Conservation (phyloP, 2,113 vertebrate species). For the Neogobius melanostomus region DNA sequence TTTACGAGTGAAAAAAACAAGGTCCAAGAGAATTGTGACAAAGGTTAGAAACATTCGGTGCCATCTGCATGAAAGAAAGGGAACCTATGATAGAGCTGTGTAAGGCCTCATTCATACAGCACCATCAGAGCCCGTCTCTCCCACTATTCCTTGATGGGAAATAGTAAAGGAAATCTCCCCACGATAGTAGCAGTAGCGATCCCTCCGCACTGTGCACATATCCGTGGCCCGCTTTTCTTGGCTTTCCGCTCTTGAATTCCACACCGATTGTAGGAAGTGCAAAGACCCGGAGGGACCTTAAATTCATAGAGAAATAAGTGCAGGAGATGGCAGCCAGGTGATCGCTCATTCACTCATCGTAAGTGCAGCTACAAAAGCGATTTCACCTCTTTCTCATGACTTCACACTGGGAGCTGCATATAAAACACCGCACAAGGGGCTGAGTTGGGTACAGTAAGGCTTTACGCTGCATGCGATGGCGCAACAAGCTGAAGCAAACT, state of each 20-base stretch:
- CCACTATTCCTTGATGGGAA: slow-evolving; percentile 41
- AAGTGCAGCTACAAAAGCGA: slow-evolving; percentile 16
- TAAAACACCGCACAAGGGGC: slow-evolving; percentile 26
- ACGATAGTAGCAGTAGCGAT: slow-evolving; percentile 17
- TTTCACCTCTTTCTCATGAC: slow-evolving; percentile 53
- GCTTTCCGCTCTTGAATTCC: slow-evolving; percentile 35
- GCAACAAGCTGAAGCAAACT: slow-evolving; percentile 15
- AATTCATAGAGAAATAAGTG: slow-evolving; percentile 38
- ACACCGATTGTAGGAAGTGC: slow-evolving; percentile 46
- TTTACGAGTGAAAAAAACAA: background rate
- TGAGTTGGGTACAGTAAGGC: slow-evolving; percentile 13
- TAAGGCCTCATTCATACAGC: slow-evolving; percentile 22
- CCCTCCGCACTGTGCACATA: slow-evolving; percentile 33
- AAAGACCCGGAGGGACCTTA: slow-evolving; percentile 43
- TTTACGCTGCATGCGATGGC: slow-evolving; percentile 29
- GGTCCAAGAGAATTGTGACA: background rate
- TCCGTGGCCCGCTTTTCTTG: slow-evolving; percentile 58
- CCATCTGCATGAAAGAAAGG: background rate
- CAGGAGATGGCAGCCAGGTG: slow-evolving; percentile 31
- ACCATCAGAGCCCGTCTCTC: slow-evolving; percentile 58
- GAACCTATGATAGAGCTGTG: background rate
- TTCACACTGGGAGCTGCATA: slow-evolving; percentile 43
- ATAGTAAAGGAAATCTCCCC: slow-evolving; percentile 32
- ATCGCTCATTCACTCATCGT: slow-evolving; percentile 14
- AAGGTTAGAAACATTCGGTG: background rate